These are phyloP conservation scores for Calyptommatus sinebrachiatus DNA, from an alignment of 2,113 vertebrate species.

Conservation along the genomic window DNA sequence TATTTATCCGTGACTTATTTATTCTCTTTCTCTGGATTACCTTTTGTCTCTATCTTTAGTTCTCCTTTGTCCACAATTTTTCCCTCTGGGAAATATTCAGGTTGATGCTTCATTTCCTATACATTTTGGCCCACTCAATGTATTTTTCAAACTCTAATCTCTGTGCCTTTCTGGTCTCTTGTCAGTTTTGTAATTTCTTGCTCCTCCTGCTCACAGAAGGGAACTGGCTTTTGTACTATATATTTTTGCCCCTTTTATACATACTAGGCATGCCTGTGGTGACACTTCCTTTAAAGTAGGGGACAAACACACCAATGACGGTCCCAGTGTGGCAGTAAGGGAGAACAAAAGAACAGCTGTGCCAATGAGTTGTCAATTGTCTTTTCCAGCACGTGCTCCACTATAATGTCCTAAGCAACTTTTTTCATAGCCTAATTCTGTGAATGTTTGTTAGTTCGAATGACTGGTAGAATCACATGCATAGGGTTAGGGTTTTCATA, in stretches of 20 bases:
- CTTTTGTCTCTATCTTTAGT: conserved; percentile 24
- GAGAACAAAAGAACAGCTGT: conserved; percentile 46
- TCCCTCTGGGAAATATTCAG: conserved; percentile 23
- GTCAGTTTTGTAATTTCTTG: conserved; percentile 43
- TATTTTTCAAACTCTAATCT: conserved; percentile 33
- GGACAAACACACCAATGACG: conserved; percentile 28
- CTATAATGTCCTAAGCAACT: not conserved
- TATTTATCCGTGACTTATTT: not conserved
- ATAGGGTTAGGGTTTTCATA: not conserved
- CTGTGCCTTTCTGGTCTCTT: conserved; percentile 36
- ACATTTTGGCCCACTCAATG: conserved; percentile 35
- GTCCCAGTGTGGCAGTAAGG: conserved; percentile 36
- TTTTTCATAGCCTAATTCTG: too few species aligned
- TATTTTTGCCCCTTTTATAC: conserved; percentile 7
- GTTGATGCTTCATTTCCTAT: conserved; percentile 24
- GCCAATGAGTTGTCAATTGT: conserved; percentile 42
- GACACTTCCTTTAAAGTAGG: conserved; percentile 26
- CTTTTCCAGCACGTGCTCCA: not conserved
- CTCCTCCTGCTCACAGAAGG: conserved; percentile 48
- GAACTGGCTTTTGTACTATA: not conserved
- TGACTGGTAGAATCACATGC: not conserved
- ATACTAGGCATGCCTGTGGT: conserved; percentile 21
- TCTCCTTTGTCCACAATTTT: not conserved
- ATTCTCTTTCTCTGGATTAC: not conserved
- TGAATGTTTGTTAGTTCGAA: not conserved